phyloP scores from a whole-genome alignment of 1,140 invertebrate species.

The Tetragnatha versicolor region DNA sequence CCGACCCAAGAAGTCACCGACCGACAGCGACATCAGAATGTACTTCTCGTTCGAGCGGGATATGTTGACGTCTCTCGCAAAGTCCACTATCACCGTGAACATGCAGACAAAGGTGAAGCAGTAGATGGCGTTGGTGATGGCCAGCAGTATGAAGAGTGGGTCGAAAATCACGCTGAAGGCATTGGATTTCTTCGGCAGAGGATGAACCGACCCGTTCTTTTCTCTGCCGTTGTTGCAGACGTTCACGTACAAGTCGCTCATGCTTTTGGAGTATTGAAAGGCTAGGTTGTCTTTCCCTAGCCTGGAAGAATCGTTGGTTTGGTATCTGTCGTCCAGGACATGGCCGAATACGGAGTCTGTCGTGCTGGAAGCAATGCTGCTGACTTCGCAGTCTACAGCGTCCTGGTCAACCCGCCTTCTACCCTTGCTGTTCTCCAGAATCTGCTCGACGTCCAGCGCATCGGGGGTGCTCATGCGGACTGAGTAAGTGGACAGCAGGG shows the following conservation, averaged over 20 bases:
- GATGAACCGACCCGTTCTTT: background rate
- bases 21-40: constrained; percentile 25
- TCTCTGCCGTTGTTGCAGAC: background rate
- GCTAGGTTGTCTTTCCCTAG: background rate
- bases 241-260: background rate
- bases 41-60: constrained; percentile 6
- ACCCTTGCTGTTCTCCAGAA: background rate
- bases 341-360: background rate
- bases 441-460: background rate
- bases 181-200: background rate
- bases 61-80: constrained; percentile 10
- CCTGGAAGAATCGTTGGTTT: background rate
- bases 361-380: background rate
- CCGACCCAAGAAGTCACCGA: constrained; percentile 13
- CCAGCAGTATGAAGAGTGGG: constrained; percentile 23
- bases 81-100: constrained; percentile 32
- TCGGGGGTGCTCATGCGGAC: background rate
- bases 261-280: background rate
- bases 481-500: background rate
- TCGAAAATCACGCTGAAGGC: constrained; percentile 17
- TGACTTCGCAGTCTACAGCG: background rate
- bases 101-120: constrained; percentile 18
- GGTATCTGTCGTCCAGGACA: background rate
- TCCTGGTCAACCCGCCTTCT: background rate
- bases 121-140: constrained; percentile 25